Conservation (phyloP, 2,797 vertebrate genomes). For the Manis crassicaudata region DNA sequence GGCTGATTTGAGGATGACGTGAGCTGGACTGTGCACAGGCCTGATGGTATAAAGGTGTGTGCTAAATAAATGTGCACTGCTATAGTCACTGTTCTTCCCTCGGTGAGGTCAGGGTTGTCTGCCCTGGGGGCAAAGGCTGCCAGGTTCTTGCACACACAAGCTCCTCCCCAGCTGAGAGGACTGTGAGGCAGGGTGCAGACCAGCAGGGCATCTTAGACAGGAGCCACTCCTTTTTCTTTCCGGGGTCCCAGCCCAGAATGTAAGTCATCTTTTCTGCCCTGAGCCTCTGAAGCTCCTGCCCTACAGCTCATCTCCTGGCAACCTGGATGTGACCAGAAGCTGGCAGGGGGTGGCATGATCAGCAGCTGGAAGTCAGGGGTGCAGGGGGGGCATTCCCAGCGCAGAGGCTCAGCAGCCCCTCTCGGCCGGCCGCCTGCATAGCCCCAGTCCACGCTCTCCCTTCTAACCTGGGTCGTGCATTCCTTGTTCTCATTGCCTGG, state of each 20-base stretch:
- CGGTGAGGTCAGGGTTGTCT: background rate
- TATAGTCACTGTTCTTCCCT: background rate
- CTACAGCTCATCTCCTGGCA: background rate
- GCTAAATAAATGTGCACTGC: background rate
- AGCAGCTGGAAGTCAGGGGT: too few relatives aligned
- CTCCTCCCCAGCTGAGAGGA: too few relatives aligned
- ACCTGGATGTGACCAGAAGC: background rate
- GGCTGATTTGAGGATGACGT: background rate
- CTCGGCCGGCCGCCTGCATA: background rate
- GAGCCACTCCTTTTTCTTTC: background rate
- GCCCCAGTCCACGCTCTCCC: background rate
- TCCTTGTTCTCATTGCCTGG: background rate
- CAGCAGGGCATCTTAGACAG: background rate
- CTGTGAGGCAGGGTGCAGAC: accelerated
- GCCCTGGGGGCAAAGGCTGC: background rate
- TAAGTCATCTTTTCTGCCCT: background rate
- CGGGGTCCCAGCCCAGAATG: background rate
- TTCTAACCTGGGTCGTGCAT: background rate
- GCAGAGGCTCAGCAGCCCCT: background rate
- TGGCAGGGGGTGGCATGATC: background rate
- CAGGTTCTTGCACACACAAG: background rate
- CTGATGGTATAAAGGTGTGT: background rate
- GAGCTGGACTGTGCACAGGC: too few relatives aligned
- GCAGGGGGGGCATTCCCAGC: background rate
- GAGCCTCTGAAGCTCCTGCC: background rate